Evolutionary conservation across 2,888 invertebrate genomes (phyloP).

Genomic region (Orthosia incerta): DNA sequence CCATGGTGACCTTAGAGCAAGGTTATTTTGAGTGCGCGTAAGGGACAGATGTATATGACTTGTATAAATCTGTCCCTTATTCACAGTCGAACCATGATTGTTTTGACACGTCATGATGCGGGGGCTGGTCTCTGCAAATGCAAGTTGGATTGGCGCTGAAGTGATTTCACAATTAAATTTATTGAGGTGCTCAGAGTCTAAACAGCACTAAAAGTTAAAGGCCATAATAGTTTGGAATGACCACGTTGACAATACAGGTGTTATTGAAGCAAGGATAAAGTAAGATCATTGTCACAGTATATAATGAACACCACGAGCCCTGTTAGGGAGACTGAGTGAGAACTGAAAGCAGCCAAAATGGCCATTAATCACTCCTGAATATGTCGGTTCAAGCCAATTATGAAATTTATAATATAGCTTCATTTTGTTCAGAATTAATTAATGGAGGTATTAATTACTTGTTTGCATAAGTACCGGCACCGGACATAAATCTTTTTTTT

Average conservation of each 20-base stretch:
- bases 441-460: constrained; percentile 49
- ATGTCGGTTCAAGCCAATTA: constrained; percentile 54
- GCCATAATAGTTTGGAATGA: constrained; percentile 24
- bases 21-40: too few species aligned
- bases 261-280: constrained; percentile 40
- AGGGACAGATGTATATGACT: too few species aligned
- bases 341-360: constrained; percentile 43
- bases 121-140: too few species aligned
- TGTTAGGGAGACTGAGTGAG: constrained; percentile 51
- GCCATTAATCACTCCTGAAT: constrained; percentile 61
- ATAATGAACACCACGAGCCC: constrained; percentile 36
- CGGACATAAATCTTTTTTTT: constrained; percentile 32
- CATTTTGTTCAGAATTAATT: constrained; percentile 52
- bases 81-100: too few species aligned
- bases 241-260: constrained; percentile 53
- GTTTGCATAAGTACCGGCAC: constrained; percentile 30
- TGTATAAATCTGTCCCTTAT: too few species aligned
- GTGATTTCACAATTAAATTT: constrained; percentile 1
- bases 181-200: constrained; percentile 1
- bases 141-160: neutral
- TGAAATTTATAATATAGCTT: constrained; percentile 42
- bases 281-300: constrained; percentile 47
- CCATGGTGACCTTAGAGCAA: too few species aligned
- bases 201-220: constrained; percentile 10
- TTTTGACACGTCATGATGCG: too few species aligned